Conservation (phyloP, 2,888 invertebrate species). For the Dryocosmus kuriphilus region DNA sequence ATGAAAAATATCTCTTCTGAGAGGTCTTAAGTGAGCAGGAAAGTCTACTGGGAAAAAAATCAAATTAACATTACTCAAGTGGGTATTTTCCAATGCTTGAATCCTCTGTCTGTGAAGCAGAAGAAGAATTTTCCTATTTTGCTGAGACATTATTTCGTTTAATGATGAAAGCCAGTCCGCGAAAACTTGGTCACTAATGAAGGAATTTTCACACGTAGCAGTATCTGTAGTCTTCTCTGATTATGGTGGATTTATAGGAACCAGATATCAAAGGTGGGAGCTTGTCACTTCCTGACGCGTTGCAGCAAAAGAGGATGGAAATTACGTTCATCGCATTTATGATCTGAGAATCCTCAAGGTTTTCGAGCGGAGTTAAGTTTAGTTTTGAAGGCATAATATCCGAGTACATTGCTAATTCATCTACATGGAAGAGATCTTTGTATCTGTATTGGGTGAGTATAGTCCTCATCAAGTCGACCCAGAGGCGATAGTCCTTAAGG, state of each 20-base stretch:
- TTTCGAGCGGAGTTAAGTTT: neutral
- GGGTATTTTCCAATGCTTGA: conserved; percentile 52
- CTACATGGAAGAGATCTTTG: conserved; percentile 66
- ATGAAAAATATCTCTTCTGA: conserved; percentile 66
- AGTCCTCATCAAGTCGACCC: conserved; percentile 65
- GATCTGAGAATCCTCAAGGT: neutral
- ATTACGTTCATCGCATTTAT: conserved; percentile 37
- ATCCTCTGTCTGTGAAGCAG: conserved; percentile 61
- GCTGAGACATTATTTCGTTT: conserved; percentile 59
- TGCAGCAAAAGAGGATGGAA: conserved; percentile 64
- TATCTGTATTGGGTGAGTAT: conserved; percentile 63
- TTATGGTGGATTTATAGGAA: conserved; percentile 51
- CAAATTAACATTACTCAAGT: conserved; percentile 61
- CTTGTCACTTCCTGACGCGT: conserved; percentile 67
- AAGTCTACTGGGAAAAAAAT: conserved; percentile 67
- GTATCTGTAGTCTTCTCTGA: conserved; percentile 55
- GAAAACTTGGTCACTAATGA: conserved; percentile 62
- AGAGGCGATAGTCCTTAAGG: conserved; percentile 64
- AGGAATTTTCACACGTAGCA: conserved; percentile 53
- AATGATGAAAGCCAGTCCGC: conserved; percentile 61
- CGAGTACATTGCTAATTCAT: conserved; percentile 66
- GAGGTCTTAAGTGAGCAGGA: conserved; percentile 62
- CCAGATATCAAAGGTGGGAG: conserved; percentile 66
- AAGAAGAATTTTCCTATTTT: conserved; percentile 63
- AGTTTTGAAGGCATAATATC: conserved; percentile 55